Percentiles rank a stretch among this genome's conserved stretches.
These are phyloP conservation scores for Prionailurus bengalensis DNA, from an alignment of 2,113 vertebrate species.

Conservation along the genomic window DNA sequence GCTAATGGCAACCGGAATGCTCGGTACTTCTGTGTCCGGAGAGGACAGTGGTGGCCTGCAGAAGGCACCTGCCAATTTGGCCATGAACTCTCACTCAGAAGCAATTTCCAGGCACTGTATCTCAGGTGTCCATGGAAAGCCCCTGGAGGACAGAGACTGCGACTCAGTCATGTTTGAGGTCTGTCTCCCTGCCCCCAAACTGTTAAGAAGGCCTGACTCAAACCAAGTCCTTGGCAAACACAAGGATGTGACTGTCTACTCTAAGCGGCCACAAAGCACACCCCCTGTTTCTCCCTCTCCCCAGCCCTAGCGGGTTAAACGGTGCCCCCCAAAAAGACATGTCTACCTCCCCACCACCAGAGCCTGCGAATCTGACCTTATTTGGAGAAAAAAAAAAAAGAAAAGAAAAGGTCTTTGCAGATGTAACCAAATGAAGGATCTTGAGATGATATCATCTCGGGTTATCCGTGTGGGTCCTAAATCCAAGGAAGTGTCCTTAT, in stretches of 20 bases:
- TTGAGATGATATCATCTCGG: background rate
- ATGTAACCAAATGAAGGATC: background rate
- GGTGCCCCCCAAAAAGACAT: background rate
- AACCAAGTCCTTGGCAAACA: background rate
- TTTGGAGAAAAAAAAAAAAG: background rate
- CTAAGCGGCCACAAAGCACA: background rate
- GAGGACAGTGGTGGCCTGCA: fast-evolving
- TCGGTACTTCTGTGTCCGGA: background rate
- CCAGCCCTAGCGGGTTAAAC: background rate
- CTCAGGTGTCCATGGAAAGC: background rate
- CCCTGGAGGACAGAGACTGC: background rate
- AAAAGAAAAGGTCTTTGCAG: background rate
- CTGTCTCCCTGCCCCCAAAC: background rate
- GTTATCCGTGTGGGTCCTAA: background rate
- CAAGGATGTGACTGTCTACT: too few species aligned
- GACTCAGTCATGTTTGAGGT: background rate
- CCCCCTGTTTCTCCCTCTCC: background rate
- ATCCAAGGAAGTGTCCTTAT: background rate
- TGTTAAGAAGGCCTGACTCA: background rate
- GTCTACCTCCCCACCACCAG: background rate
- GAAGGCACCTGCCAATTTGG: background rate
- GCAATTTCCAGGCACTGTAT: background rate
- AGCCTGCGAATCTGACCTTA: background rate
- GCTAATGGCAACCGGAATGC: background rate
- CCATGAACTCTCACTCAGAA: background rate